phyloP scores from a whole-genome alignment of 2,113 vertebrate species.

The Otocyon megalotis region DNA sequence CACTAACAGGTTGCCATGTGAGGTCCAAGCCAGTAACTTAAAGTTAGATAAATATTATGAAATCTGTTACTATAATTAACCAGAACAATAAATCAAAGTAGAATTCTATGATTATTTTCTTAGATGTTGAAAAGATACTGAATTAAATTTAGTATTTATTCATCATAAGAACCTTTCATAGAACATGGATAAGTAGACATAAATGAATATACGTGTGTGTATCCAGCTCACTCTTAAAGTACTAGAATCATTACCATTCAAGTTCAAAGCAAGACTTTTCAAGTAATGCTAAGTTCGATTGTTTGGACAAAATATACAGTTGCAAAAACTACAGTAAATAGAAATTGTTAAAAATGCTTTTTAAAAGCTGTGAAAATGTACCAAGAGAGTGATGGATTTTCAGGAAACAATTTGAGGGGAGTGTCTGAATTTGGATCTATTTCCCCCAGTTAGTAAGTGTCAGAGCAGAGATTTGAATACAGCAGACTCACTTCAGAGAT shows the following conservation, averaged over 20 bases:
- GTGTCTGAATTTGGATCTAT: neutral
- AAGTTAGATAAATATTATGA: neutral
- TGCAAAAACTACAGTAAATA: neutral
- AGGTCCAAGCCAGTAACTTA: neutral
- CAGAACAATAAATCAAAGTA: neutral
- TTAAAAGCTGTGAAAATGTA: neutral
- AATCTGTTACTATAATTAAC: neutral
- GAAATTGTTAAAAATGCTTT: slow-evolving; percentile 13
- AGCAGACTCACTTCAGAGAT: neutral
- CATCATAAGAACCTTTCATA: neutral
- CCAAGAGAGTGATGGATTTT: neutral
- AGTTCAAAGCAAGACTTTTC: neutral
- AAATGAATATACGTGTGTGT: neutral
- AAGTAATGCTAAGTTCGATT: neutral
- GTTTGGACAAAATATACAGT: neutral
- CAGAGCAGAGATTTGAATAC: neutral
- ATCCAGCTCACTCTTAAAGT: neutral
- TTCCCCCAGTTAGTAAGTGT: neutral
- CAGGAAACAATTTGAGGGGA: neutral
- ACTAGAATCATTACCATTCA: neutral
- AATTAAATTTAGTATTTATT: slow-evolving; percentile 7
- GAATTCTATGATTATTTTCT: neutral
- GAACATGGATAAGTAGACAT: neutral
- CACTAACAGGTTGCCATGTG: neutral
- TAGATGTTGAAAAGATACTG: neutral